phyloP scores from a whole-genome alignment of 2,113 vertebrate genomes.

The Naja naja region DNA sequence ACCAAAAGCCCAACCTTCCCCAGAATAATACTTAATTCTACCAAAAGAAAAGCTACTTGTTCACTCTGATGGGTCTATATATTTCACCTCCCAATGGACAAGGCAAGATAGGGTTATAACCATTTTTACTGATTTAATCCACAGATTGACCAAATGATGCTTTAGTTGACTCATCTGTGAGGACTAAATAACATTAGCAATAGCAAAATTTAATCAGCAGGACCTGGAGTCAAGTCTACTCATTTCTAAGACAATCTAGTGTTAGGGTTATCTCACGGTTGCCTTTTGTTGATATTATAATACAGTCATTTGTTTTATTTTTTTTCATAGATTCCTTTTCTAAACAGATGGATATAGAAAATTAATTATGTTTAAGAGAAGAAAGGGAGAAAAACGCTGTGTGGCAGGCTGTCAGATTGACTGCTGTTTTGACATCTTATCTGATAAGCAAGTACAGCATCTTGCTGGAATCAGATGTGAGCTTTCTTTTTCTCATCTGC shows the following conservation, averaged over 20 bases:
- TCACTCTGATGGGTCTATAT: neutral
- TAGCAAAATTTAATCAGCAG: neutral
- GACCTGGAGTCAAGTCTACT: neutral
- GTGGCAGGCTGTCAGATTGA: neutral
- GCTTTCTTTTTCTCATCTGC: slow-evolving; percentile 4
- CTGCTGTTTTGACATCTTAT: slow-evolving; percentile 36
- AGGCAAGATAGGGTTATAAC: neutral
- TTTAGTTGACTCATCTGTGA: neutral
- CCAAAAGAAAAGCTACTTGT: neutral
- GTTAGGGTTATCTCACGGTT: neutral
- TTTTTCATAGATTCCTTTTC: neutral
- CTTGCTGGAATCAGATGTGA: slow-evolving; percentile 23
- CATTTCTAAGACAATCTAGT: neutral
- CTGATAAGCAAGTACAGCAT: neutral
- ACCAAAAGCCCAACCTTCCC: neutral
- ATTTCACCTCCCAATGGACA: neutral
- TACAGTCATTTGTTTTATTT: neutral
- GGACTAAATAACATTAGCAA: neutral
- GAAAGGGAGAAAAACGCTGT: neutral
- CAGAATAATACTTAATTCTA: neutral
- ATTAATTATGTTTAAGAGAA: neutral
- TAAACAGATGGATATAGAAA: rapidly evolving
- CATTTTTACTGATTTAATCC: neutral
- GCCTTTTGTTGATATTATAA: neutral
- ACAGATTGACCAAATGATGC: neutral